Base-by-base conservation (phyloP, 2,888 invertebrate species). In the Pseudococcus viburni region DNA sequence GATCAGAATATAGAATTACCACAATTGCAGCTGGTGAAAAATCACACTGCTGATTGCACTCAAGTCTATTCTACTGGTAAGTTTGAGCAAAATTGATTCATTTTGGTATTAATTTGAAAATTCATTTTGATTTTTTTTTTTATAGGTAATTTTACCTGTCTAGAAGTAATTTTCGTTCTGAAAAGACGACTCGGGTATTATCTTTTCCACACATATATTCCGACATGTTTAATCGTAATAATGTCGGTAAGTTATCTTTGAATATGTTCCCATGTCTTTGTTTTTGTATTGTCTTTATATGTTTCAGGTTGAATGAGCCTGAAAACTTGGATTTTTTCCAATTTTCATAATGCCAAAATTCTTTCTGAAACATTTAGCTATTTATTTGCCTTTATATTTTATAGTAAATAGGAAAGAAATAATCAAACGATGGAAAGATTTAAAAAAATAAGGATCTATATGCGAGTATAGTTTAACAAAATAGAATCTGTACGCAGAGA, bases 181-280 rank as follows among this genome's bases (percentile, higher is more conserved):
- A 97, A 97, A 91, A 94, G 98, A 46, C 95, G 97, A 5, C 93
- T 98, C 87, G 97, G 97, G 1, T 98, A 97, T 92, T 97, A 97
- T 91, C 93, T 98, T 86, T 97, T 98, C 92, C 97, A 98, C 92
- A 97, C 97, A 0, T 98, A 98, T 91, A 96, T 98, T 91, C 98
- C 98, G 5, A 97, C 97, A 19, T 97, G 97, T 91, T 94, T 98
- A 91, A 98, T 98, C 91, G 98, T 98, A 89, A 97, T 98, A 89
- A 97, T 98, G 96, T 97, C 97, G 90, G 95, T 95, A 92, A 94
- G 95, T 94, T 77, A 77, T 51, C 3, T 83, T 83, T 80, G 80
- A 19, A 83, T 55, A 55, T 59, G 48, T 84, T 83, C 19, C 59
- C 42, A 88, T 59, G 22, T 68, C 42, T 55, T 9, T 84, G 33